phyloP scores from a whole-genome alignment of 2,888 invertebrate genomes.

The Drosophila aldrichi region DNA sequence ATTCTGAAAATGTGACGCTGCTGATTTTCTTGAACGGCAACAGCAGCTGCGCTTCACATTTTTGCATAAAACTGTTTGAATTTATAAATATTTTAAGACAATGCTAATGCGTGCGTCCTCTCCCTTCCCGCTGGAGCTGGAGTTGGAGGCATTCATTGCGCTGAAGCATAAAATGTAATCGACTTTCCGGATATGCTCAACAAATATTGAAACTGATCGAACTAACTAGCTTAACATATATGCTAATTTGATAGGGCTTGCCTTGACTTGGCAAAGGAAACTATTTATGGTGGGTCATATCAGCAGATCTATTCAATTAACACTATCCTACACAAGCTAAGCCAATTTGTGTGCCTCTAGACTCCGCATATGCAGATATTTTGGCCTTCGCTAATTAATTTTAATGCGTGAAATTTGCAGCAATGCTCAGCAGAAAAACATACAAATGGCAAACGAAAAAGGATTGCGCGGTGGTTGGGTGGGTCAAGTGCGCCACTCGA shows the following conservation, averaged over 20 bases:
- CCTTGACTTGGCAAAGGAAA: not conserved
- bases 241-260: not conserved
- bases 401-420: constrained; percentile 72
- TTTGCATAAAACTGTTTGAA: constrained; percentile 55
- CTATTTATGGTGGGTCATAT: not conserved
- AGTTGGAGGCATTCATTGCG: constrained; percentile 3
- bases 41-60: constrained; percentile 42
- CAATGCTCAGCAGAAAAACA: constrained; percentile 58
- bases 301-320: not conserved
- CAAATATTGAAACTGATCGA: constrained; percentile 12
- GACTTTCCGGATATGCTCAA: not conserved
- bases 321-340: not conserved
- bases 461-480: constrained; percentile 26
- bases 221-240: not conserved
- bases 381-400: constrained; percentile 64
- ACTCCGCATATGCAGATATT: constrained; percentile 16
- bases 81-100: constrained; percentile 67
- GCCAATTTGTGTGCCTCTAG: not conserved
- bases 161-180: not conserved
- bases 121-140: not conserved
- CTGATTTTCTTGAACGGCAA: constrained; percentile 41
- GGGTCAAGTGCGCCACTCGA: constrained; percentile 64
- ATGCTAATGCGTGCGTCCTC: constrained; percentile 47
- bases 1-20: constrained; percentile 52
- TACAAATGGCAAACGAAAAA: constrained; percentile 37